Evolutionary conservation across 2,888 invertebrate genomes (phyloP).

Genomic region (Mesoligia furuncula): DNA sequence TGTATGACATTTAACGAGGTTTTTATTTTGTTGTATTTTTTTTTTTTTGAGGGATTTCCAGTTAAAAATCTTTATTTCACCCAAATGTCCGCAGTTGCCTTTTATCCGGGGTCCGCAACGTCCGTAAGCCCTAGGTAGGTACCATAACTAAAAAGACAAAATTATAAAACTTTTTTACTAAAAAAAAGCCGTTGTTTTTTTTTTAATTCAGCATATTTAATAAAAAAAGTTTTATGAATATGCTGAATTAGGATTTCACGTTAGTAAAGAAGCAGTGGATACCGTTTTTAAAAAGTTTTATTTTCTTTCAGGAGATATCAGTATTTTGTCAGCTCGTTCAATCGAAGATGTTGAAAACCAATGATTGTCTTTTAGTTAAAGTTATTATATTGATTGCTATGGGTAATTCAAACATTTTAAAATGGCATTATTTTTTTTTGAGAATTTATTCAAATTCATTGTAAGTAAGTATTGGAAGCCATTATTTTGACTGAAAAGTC

Average conservation of each 20-base stretch:
- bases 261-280: not conserved
- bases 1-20: too few relatives aligned
- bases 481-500: conserved; percentile 4
- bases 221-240: not conserved
- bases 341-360: conserved; percentile 28
- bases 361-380: not conserved
- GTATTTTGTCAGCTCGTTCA: conserved; percentile 25
- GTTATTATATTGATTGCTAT: not conserved
- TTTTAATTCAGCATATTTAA: not conserved
- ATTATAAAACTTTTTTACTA: too few relatives aligned
- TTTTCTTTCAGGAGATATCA: conserved; percentile 23
- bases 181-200: not conserved
- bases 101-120: not conserved
- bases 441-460: not conserved
- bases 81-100: too few relatives aligned
- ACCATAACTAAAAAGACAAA: too few relatives aligned
- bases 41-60: too few relatives aligned
- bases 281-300: not conserved
- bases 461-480: not conserved
- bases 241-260: not conserved
- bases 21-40: too few relatives aligned
- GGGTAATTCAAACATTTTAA: not conserved
- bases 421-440: not conserved
- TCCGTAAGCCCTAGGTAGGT: not conserved
- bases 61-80: too few relatives aligned